Base-by-base conservation (phyloP, 2,797 vertebrate genomes). In the Sebastes diaconus region DNA sequence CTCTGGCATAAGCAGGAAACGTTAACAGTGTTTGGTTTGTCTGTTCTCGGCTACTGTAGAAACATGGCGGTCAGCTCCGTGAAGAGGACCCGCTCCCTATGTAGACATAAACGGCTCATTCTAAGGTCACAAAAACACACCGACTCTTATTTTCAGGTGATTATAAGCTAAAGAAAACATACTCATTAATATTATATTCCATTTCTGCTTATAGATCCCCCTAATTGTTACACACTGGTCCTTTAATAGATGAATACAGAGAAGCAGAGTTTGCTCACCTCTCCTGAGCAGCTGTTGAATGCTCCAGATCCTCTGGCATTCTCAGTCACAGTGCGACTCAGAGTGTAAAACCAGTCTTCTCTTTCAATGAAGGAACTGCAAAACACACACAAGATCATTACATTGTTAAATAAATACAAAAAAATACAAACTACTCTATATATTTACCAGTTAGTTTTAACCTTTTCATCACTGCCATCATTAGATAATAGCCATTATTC, bases 321-420 rank as follows among this genome's bases (percentile, higher is more conserved):
- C 72, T 95, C 95, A 73, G 85, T 86, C 76, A 97, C 95, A 2
- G 96, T 90, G 66, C 96, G 96, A 89, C 93, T 97, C 73, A 99
- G 96, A 59, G 97, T 96, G 92, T 95, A 95, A 88, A 97, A 97
- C 98, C 98, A 99, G 85, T 98, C 97, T 9, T 99, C 98, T 76
- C 98, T 96, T 90, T 99, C 98, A 0, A 95, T 95, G 36, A 96
- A 97, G 34, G 98, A 99, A 90, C 98, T 99, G 95, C 29, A 81
- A 77, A 73, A 60, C 3, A 67, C 16, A 84, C 7, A 80, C 2
- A 22, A 12, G 6, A 25, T 54, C 22, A 73, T 6, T 5, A 52
- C 3, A 52, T 0, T 6, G 4, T 24, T 18, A 6, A 50, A 29
- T 22, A 46, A 30, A 13, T 24, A 39, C 8, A 1, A 66, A 27